Base-by-base conservation (phyloP, 2,888 invertebrate species). In the Habroteleia sp. region DNA sequence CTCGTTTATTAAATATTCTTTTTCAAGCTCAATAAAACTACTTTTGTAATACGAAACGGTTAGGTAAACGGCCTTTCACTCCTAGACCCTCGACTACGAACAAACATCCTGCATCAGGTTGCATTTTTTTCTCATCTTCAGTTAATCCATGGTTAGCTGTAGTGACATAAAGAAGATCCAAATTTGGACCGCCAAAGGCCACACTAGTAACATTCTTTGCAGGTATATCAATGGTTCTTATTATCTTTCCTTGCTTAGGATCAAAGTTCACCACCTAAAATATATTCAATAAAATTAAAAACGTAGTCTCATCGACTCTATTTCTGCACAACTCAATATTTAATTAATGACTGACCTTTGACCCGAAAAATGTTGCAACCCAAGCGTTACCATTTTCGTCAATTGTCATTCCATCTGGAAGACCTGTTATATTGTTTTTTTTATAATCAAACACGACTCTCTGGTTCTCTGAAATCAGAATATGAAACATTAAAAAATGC, bases 391-490 rank as follows among this genome's bases (percentile, higher is more conserved):
- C 95, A 58, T 94, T 91, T 1, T 89, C 89, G 82, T 96, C 96
- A 48, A 95, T 94, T 0, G 95, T 94, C 95, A 96, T 95, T 3
- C 93, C 93, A 85, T 93, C 93, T 0, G 93, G 93, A n/a, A 89
- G 73, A 1, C 93, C 92, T 3, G 89, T 85, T 5, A 93, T 87
- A 74, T 91, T 90, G 81, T 92, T 90, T 2, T 90, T 86, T 80
- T 88, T 86, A 42, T 93, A 89, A 81, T 92, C 91, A 79, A 93
- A 93, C 2, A 92, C 80, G 0, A 90, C 89, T 76, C 90, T 90
- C 81, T 91, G 89, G 77, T 92, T 92, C 39, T 89, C 93, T 93
- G 82, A n/a, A 89, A 88, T 10, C 8, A 10, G 10, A 31, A 31
- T 10, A 31, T n/a, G n/a, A n/a, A n/a, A n/a, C n/a, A n/a, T n/a